Base-by-base conservation (phyloP, 2,888 invertebrate species). In the Acanthococcus lagerstroemiae region DNA sequence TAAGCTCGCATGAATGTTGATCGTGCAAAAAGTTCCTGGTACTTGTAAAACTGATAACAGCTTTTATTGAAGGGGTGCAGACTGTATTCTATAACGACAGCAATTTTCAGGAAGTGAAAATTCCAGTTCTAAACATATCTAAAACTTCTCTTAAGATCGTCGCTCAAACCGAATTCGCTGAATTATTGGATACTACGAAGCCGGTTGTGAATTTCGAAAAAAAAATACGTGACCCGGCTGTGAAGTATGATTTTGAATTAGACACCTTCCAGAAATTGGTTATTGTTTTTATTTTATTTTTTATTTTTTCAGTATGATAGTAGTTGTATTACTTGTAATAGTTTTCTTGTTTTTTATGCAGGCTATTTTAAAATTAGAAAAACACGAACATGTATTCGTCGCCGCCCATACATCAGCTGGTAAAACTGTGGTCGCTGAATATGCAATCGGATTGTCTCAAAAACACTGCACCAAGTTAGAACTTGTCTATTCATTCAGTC, bases 371-470 rank as follows among this genome's bases (percentile, higher is more conserved):
- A 91, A 90, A 75, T 78, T 99, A 65, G 97, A 99, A 78, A 87
- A 90, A 72, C 88, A 91, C 15, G 88, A 94, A 72, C 93, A 94
- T 75, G 94, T 99, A 0, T 97, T 99, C 77, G 96, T 99, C 0
- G 95, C 99, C 0, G 99, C 99, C 0, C 99, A 99, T 75, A 99
- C 99, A 0, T 99, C 99, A 0, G 99, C 99, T 0, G 94, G 91
- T 24, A 99, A 99, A 80, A 99, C 99, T 0, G 97, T 95, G 0
- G 95, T 99, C 0, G 99, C 99, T 0, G 99, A 99, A 78, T 99
- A 99, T 77, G 99, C 99, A 0, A 95, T 99, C 71, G 97, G 97
- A 0, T 80, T 99, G 73, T 93, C 95, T 0, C 85, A 90, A 73
- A 86, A 87, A 71, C 92, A 95, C 76, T 88, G 90, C 80, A 95